Base-by-base conservation (phyloP, 2,113 vertebrate species). In the Brachypteracias leptosomus region DNA sequence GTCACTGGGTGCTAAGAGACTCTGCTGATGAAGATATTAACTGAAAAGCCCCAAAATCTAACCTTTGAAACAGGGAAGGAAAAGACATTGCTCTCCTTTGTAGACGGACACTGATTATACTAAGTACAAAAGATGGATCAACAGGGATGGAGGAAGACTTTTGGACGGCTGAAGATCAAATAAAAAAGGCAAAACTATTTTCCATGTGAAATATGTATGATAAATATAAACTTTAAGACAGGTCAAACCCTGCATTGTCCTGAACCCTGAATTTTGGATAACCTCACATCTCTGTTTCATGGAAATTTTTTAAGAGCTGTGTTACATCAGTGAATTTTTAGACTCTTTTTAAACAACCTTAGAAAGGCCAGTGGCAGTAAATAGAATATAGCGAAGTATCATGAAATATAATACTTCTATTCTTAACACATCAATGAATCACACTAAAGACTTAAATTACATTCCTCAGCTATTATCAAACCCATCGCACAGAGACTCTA, bases 81-180 rank as follows among this genome's bases (percentile, higher is more conserved):
- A 95, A 59, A 96, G 63, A 55, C 22, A 42, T 88, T 91, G 74
- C 85, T 91, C 71, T 76, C 74, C 54, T 96, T 88, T 94, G 71
- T 76, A 94, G 81, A 62, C 25, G 81, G 51, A 70, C 22, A 17
- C 31, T 46, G 84, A 77, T 85, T 88, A 36, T 33, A 21, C 19
- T 3, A 82, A 62, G 66, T 36, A 90, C 70, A 90, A 73, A 78
- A 83, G 52, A 55, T 31, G 0, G 36, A 36, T 26, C 70, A 85
- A 13, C 28, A 82, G 40, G 12, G 1, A 63, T 55, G 51, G 62
- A 89, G 55, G 18, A 95, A 67, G 57, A 11, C 15, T 83, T 57
- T 26, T 33, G 65, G 44, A 66, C 57, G 88, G 55, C 49, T 85
- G 49, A 16, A 79, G 47, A 94, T 85, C 49, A 91, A 90, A 89